Evolutionary conservation across 1,140 invertebrate genomes (phyloP), one percentile per base, ranked within the genome.

Genomic region (Diorhabda elongata): DNA sequence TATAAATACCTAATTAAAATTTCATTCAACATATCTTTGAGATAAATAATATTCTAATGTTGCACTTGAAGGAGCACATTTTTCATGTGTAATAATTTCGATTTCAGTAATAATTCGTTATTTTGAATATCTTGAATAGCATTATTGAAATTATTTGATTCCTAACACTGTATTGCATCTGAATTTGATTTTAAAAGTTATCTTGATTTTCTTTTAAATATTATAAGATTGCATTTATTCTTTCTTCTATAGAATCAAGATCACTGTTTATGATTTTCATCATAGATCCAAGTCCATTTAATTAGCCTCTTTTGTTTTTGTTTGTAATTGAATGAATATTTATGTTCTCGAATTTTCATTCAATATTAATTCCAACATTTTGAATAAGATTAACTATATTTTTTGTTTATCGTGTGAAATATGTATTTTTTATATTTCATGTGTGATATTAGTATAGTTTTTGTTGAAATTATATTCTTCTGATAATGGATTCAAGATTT

Each of bases 1-100:
- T 59, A 11, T 7, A 59, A 59, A 7, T 57, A 26, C 26, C 26
- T 26, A 69, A 58, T 66, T 61, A 64, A 26, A 52, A 57, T 45
- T 57, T 64, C 61, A 70, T 66, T 52, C 61, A 66, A 64, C 41
- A 52, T 66, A 61, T 69, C 68, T 63, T 62, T 62, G 44, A 61
- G 61, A 58, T 61, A 66, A 9, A 59, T 5, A 11, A 59, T 0
- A 59, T 59, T 1, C 11, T 59, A 2, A 59, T 2, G 52, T 56
- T 56, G 52, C 59, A 44, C 26, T 58, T 58, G 62, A 47, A 42
- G 42, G 64, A 61, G 60, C 64, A 61, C 69, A 59, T 66, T 66
- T 56, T 56, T 56, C 2, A 56, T 7, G 6, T 56, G 52, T 56
- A 56, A 56, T 7, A 56, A 7, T 56, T n/a, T 56, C 6, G 52